Conservation (phyloP, 2,888 invertebrate genomes). For the Pandemis heparana region DNA sequence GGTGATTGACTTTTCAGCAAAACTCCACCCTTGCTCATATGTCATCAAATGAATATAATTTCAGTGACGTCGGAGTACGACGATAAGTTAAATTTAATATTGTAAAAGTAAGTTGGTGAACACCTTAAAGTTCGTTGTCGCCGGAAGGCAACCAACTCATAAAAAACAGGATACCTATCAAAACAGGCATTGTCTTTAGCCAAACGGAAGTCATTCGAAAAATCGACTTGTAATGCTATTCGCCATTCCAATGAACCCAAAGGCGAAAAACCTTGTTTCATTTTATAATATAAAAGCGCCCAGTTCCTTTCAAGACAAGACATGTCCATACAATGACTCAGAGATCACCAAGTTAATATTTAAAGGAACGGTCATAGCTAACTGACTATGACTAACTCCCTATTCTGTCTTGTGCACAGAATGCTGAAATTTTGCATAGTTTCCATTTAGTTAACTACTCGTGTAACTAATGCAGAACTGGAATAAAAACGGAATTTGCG, state of each 20-base stretch:
- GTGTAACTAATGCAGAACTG: too few species aligned
- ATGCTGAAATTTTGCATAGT: too few species aligned
- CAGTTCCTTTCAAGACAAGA: not conserved
- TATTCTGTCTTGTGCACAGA: too few species aligned
- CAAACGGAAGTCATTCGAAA: constrained; percentile 12
- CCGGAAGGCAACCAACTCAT: not conserved
- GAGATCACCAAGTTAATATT: too few species aligned
- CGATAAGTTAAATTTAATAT: too few species aligned
- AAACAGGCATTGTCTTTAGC: constrained; percentile 14
- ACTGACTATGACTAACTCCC: too few species aligned
- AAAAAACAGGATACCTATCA: constrained; percentile 1
- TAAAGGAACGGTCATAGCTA: too few species aligned
- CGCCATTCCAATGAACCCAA: constrained; percentile 20
- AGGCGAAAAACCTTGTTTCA: not conserved
- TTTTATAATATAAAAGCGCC: not conserved
- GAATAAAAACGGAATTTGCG: too few species aligned
- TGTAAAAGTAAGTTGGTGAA: too few species aligned
- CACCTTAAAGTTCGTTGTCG: not conserved
- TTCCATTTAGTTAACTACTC: too few species aligned
- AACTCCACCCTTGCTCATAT: not conserved
- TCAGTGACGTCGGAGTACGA: not conserved
- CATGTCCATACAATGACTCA: too few species aligned
- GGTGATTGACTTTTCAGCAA: not conserved
- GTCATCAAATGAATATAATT: not conserved
- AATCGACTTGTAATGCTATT: constrained; percentile 10